These are phyloP conservation scores for Acropora tenuis DNA, from an alignment of 64 coral and sea anemone genomes.

Conservation along the genomic window DNA sequence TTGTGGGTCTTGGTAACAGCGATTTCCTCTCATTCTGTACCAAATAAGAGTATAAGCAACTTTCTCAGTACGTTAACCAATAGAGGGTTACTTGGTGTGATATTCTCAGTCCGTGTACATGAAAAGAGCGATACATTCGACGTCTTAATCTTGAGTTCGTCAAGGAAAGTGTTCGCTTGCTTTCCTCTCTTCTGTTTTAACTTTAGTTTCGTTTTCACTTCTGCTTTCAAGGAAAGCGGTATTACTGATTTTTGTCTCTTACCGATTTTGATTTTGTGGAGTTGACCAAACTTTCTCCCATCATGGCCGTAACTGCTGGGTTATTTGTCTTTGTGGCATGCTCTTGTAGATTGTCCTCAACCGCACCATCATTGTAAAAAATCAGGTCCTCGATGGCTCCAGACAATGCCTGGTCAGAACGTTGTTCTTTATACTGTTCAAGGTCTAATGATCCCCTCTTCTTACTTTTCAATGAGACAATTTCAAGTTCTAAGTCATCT, in stretches of 20 bases:
- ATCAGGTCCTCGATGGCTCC: background rate
- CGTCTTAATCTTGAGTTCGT: too few relatives aligned
- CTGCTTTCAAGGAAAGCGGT: background rate
- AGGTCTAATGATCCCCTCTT: background rate
- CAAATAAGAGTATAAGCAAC: background rate
- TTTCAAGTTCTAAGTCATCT: slow-evolving; percentile 65
- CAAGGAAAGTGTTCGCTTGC: too few relatives aligned
- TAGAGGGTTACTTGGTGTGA: background rate
- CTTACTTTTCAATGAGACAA: background rate
- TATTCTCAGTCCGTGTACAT: background rate
- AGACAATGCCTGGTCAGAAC: background rate
- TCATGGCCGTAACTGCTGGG: too few relatives aligned
- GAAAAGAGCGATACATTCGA: background rate
- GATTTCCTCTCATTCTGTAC: slow-evolving; percentile 13
- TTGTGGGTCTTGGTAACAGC: background rate
- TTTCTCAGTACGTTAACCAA: background rate
- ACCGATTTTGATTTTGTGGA: background rate
- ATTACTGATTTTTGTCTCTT: background rate
- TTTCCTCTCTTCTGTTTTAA: background rate
- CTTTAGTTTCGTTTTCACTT: background rate
- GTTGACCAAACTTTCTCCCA: background rate
- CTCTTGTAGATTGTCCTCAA: background rate
- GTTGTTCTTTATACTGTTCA: slow-evolving; percentile 2
- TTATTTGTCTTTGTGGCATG: background rate
- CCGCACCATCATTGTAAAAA: background rate